phyloP scores from a whole-genome alignment of 2,888 invertebrate genomes.

The Torymus auratus region DNA sequence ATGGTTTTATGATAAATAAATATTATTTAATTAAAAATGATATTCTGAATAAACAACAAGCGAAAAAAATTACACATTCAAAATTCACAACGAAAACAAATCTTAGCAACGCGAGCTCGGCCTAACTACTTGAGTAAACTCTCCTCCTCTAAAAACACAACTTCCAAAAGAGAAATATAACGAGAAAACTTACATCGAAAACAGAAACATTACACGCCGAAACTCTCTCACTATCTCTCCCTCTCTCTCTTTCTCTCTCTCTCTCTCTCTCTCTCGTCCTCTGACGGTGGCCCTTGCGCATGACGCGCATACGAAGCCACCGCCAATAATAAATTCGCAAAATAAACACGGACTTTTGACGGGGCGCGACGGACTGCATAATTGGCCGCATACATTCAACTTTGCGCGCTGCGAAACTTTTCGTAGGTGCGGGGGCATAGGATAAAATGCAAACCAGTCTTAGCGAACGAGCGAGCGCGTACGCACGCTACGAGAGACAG shows the following conservation, averaged over 20 bases:
- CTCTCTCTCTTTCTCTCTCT: too few species aligned
- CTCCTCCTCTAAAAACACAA: too few species aligned
- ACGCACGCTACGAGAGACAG: background rate
- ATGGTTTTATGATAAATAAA: too few species aligned
- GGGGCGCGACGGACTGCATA: slow-evolving; percentile 67
- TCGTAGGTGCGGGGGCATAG: slow-evolving; percentile 27
- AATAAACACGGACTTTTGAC: slow-evolving; percentile 66
- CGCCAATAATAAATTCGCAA: slow-evolving; percentile 71
- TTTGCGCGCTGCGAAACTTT: slow-evolving; percentile 67
- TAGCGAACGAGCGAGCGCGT: background rate
- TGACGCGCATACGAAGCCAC: slow-evolving; percentile 61
- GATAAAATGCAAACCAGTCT: slow-evolving; percentile 53
- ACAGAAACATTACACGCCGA: background rate
- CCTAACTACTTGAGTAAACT: too few species aligned
- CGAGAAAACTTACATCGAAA: background rate
- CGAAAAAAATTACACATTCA: too few species aligned
- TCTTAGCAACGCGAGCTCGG: too few species aligned
- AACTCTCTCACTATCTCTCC: background rate
- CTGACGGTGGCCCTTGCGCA: background rate
- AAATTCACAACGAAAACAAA: too few species aligned
- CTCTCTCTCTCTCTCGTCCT: too few species aligned
- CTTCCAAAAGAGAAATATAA: too few species aligned
- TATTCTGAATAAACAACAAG: too few species aligned
- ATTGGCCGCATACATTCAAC: slow-evolving; percentile 70
- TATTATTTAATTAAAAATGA: too few species aligned